Base-by-base conservation (phyloP, 2,888 invertebrate genomes). In the Hydropsyche betteni region DNA sequence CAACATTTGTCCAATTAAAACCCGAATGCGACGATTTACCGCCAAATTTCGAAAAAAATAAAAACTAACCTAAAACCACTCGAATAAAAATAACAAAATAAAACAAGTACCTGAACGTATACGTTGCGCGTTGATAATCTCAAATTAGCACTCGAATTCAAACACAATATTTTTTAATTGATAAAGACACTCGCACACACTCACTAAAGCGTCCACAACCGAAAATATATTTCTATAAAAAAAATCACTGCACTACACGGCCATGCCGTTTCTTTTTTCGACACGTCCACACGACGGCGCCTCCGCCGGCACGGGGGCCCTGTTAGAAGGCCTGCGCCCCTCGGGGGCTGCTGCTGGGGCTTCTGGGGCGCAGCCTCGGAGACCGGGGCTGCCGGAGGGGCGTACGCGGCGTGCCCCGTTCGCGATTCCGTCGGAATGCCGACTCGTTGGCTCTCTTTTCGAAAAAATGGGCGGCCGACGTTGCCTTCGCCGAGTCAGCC, bases 401-500 rank as follows among this genome's bases (percentile, higher is more conserved):
- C 51, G 33, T 53, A 58, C 58, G 58, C 61, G 72, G 14, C 61
- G 75, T 44, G 73, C 55, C 61, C 72, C 51, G 68, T 75, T 75
- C 75, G 75, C 72, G 75, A 75, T 72, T 68, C 72, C 73, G 68
- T 77, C 77, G 78, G 78, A 79, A 79, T 79, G 78, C 75, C 64
- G 75, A 64, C 75, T 74, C 71, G 74, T 68, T 72, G 7, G 44
- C 64, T 76, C 74, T 64, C 58, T 76, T 76, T 76, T 78, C 74
- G 68, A 68, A 77, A 76, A 78, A 76, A 76, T 70, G 71, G 68
- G 55, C 71, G 72, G 70, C 76, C 61, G 68, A 73, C 69, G 74
- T 74, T 58, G 77, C 78, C 77, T 74, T 85, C 85, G 83, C 34
- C 83, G 83, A 24, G 24, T 24, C 24, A 24, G 24, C 10, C 83